A percentile compares a stretch with the other conserved stretches of the same genome.
phyloP scores from a whole-genome alignment of 2,888 invertebrate species.

The Amiota mariae region DNA sequence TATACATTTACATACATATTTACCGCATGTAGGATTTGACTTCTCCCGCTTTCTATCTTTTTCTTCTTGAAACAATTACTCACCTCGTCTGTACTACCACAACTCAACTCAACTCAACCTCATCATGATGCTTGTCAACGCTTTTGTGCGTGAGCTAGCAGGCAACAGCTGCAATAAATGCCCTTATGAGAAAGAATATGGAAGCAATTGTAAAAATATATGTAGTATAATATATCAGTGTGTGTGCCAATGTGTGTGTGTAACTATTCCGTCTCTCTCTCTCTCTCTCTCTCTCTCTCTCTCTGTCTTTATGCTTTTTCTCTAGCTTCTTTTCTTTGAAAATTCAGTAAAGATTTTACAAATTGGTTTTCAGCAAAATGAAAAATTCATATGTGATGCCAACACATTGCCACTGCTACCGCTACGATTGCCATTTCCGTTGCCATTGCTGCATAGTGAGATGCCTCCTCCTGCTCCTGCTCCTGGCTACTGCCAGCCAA shows the following conservation, averaged over 20 bases:
- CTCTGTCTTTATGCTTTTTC: not conserved
- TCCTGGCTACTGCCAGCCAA: not conserved
- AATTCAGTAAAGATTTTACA: slow-evolving; percentile 60
- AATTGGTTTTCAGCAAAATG: slow-evolving; percentile 65
- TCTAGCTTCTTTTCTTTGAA: slow-evolving; percentile 29
- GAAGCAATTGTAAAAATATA: no score
- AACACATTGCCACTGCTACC: no score
- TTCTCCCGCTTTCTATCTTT: not conserved
- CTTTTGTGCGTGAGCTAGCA: not conserved
- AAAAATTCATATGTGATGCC: slow-evolving; percentile 59
- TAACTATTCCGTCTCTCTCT: no score
- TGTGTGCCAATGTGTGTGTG: slow-evolving; percentile 17
- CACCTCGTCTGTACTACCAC: no score
- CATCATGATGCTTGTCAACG: no score
- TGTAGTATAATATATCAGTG: slow-evolving; percentile 3
- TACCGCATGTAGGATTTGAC: no score
- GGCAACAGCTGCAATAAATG: slow-evolving; percentile 3
- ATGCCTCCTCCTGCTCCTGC: slow-evolving; percentile 24
- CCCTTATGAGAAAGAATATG: no score
- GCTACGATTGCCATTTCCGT: no score
- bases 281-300: slow-evolving; percentile 15
- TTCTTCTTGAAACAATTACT: no score
- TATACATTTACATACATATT: no score
- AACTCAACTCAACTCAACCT: no score
- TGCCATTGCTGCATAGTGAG: no score